Conservation (phyloP, 2,113 vertebrate genomes). For the Ammodytes dubius region DNA sequence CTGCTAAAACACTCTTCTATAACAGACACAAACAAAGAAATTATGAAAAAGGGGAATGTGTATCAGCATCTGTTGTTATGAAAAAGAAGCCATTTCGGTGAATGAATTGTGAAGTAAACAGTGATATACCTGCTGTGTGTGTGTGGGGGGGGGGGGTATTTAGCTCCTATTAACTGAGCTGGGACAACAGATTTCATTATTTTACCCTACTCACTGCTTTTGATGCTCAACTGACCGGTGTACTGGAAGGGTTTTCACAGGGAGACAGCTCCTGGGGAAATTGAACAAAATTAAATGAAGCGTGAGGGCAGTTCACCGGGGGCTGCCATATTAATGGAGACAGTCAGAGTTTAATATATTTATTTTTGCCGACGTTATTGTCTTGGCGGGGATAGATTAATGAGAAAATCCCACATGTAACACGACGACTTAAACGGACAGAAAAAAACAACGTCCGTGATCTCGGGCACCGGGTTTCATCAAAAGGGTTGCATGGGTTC, state of each 20-base stretch:
- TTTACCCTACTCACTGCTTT: slow-evolving; percentile 56
- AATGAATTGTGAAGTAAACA: slow-evolving; percentile 15
- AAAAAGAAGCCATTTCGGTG: slow-evolving; percentile 12
- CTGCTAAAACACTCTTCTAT: background rate
- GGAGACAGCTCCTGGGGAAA: slow-evolving; percentile 66
- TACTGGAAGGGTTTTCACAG: slow-evolving; percentile 70
- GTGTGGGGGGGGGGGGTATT: slow-evolving; percentile 19
- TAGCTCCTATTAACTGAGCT: slow-evolving; percentile 41
- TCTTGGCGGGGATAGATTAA: slow-evolving; percentile 68
- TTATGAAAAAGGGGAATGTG: background rate
- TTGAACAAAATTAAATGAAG: slow-evolving; percentile 74
- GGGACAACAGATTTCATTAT: slow-evolving; percentile 62
- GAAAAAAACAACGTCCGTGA: slow-evolving; percentile 60
- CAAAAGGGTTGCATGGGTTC: slow-evolving; percentile 63
- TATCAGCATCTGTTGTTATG: background rate
- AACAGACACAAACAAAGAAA: slow-evolving; percentile 3
- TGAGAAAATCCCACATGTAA: slow-evolving; percentile 65
- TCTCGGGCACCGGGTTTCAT: slow-evolving; percentile 63
- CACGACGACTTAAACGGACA: slow-evolving; percentile 61
- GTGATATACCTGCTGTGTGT: slow-evolving; percentile 14
- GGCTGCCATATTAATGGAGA: slow-evolving; percentile 70
- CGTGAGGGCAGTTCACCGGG: slow-evolving; percentile 60
- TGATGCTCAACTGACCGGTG: slow-evolving; percentile 72
- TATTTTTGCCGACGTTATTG: slow-evolving; percentile 69
- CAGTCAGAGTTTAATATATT: slow-evolving; percentile 70